A percentile compares a stretch with the other conserved stretches of the same genome.
Conservation (phyloP, 2,888 invertebrate species). For the Gari tellinella region DNA sequence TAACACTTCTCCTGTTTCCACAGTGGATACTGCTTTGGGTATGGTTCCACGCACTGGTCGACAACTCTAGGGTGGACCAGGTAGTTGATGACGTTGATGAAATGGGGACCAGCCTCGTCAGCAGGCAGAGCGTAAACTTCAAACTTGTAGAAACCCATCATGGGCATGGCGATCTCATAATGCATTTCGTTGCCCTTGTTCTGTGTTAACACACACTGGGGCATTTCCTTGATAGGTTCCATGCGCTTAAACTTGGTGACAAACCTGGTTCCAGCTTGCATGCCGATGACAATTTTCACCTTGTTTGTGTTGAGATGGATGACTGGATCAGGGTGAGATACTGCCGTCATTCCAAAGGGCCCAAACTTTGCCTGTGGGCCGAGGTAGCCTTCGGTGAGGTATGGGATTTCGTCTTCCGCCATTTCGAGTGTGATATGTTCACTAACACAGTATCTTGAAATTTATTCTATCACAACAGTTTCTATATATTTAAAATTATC, state of each 20-base stretch:
- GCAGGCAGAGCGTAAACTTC: slow-evolving; percentile 76
- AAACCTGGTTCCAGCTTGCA: slow-evolving; percentile 63
- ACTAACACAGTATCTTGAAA: too few species aligned
- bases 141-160: slow-evolving; percentile 76
- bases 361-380: slow-evolving; percentile 77
- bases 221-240: slow-evolving; percentile 72
- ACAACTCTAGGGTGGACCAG: slow-evolving; percentile 64
- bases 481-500: too few species aligned
- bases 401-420: slow-evolving; percentile 66
- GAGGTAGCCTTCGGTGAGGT: slow-evolving; percentile 75
- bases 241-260: slow-evolving; percentile 73
- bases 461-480: too few species aligned
- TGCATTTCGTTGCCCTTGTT: slow-evolving; percentile 66
- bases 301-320: slow-evolving; percentile 68
- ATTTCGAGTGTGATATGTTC: slow-evolving; percentile 20
- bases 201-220: slow-evolving; percentile 69
- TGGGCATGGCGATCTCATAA: slow-evolving; percentile 71
- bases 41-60: slow-evolving; percentile 65
- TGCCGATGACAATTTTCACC: slow-evolving; percentile 72
- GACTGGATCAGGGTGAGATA: slow-evolving; percentile 72
- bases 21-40: slow-evolving; percentile 76
- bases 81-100: slow-evolving; percentile 77
- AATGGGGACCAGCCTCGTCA: slow-evolving; percentile 74
- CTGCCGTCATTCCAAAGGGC: slow-evolving; percentile 66
- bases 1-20: slow-evolving; percentile 78